Conservation (phyloP, 2,888 invertebrate species). For the Esperia sulphurella region DNA sequence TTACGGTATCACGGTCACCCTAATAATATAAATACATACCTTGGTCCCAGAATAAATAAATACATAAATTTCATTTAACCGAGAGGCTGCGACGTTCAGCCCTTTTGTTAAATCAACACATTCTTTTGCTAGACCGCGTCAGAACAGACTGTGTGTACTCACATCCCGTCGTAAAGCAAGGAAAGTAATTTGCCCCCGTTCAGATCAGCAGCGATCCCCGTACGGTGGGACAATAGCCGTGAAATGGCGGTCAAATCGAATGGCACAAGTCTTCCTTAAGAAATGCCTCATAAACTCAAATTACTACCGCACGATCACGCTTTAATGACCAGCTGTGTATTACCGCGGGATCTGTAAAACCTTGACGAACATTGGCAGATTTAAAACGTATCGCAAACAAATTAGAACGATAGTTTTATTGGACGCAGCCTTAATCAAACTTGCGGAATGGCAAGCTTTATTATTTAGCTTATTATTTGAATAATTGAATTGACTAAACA, state of each 20-base stretch:
- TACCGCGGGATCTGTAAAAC: no score
- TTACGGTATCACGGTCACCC: no score
- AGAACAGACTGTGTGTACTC: background rate
- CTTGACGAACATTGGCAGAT: slow-evolving; percentile 34
- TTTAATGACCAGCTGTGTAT: background rate
- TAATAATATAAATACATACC: no score
- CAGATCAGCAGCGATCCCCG: slow-evolving; percentile 33
- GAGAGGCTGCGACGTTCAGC: no score
- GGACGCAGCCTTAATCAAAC: no score
- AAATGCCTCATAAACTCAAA: background rate
- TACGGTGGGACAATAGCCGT: slow-evolving; percentile 59
- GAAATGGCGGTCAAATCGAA: slow-evolving; percentile 46
- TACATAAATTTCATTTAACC: no score
- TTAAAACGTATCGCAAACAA: slow-evolving; percentile 56
- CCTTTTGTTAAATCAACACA: no score
- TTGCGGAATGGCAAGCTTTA: no score
- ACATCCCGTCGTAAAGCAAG: slow-evolving; percentile 59
- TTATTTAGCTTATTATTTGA: no score
- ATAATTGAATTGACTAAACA: no score
- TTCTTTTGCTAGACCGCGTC: background rate
- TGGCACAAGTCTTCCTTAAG: background rate
- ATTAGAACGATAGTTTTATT: slow-evolving; percentile 73
- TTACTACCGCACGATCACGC: background rate
- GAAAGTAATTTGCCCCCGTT: slow-evolving; percentile 66
- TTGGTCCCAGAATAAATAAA: no score